Base-by-base conservation (phyloP, 2,113 vertebrate genomes). In the Hemibagrus wyckioides region DNA sequence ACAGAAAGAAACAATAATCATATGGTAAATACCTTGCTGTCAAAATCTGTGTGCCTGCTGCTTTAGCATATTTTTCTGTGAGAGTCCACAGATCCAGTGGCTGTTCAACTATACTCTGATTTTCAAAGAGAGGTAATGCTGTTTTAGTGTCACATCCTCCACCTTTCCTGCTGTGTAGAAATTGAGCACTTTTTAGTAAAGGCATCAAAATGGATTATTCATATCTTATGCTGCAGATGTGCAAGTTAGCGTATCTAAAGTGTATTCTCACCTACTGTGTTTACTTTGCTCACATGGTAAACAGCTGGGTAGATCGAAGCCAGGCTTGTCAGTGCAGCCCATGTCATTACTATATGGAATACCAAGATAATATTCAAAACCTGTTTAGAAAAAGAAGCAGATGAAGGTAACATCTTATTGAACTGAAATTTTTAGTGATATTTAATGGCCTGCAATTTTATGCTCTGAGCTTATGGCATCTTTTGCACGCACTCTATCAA, bases 281-380 rank as follows among this genome's bases (percentile, higher is more conserved):
- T 83, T 2, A 2, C 80, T 89, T 52, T 0, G 84, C 0, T 94
- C 92, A 92, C 98, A 99, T 0, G 96, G 93, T 0, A 90, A 93
- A 80, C 97, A 98, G 33, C 92, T 94, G 0, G 98, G 98, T 39
- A 94, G 48, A 92, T 99, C 91, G 86, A 95, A 97, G 39, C 98
- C 97, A 0, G 97, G 97, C 28, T 6, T 89, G 71, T 99, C 98
- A 0, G 97, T 98, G 85, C 98, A 99, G 91, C 98, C 98, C 98
- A 99, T 99, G 85, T 99, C 98, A 0, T 99, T 96, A 91, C 98
- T 99, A 89, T 98, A 99, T 0, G 98, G 98, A 83, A 99, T 96
- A 30, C 98, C 98, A 0, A 97, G 94, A 93, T 97, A 99, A 91
- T 96, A 98, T 84, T 98, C 95, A 0, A 99, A 99, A n/a, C 98